Percentiles rank a stretch among this genome's conserved stretches.
These are phyloP conservation scores for Pelobates cultripes DNA, from an alignment of 2,797 vertebrate species.

Conservation along the genomic window DNA sequence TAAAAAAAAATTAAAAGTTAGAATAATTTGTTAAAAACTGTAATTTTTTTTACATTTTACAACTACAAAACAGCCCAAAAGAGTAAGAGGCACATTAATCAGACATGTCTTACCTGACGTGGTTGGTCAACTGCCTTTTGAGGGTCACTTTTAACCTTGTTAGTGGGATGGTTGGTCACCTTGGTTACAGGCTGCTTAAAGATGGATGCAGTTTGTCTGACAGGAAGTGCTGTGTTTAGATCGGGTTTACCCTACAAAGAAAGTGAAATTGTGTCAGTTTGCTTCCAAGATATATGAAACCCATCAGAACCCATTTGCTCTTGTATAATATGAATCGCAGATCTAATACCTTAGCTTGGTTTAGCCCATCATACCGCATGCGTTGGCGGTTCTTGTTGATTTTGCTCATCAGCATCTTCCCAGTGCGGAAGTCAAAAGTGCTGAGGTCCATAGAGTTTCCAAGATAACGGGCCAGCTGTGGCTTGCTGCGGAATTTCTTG, in stretches of 20 bases:
- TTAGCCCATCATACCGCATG: conserved; percentile 92
- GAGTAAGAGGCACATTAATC: background rate
- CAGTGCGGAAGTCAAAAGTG: conserved; percentile 95
- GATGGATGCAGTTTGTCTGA: conserved; percentile 96
- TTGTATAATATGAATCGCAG: background rate
- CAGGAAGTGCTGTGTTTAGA: conserved; percentile 93
- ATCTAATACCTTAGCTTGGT: conserved; percentile 87
- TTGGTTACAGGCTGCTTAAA: conserved; percentile 98
- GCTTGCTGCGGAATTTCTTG: conserved; percentile 99
- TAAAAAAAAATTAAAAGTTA: no score
- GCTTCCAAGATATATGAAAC: background rate
- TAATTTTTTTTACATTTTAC: no score
- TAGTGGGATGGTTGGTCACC: conserved; percentile 98
- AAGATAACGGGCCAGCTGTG: conserved; percentile 96
- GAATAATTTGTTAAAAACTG: no score
- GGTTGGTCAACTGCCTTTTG: conserved; percentile 98
- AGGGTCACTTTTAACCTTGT: conserved; percentile 98
- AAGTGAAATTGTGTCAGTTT: background rate
- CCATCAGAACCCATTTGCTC: background rate
- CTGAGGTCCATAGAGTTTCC: conserved; percentile 98
- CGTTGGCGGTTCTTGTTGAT: conserved; percentile 95
- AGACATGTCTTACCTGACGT: conserved; percentile 80
- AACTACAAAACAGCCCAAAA: background rate
- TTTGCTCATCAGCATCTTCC: conserved; percentile 97
- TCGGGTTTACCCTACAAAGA: conserved; percentile 89